Base-by-base conservation (phyloP, 2,797 vertebrate species). In the Mormyrus hasselquistii region DNA sequence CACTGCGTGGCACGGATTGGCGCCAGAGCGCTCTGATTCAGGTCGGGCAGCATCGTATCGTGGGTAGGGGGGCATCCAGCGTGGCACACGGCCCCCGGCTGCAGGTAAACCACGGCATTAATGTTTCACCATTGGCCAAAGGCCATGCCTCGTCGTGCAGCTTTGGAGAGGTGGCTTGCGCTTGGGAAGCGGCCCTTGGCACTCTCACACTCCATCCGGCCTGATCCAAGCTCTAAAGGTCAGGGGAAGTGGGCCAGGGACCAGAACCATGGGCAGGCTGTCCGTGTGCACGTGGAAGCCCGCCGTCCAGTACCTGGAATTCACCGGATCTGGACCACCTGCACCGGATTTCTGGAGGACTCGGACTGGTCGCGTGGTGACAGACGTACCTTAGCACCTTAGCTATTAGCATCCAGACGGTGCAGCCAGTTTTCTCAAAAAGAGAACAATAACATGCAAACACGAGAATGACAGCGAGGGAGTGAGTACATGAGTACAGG, bases 1-100 rank as follows among this genome's bases (percentile, higher is more conserved):
- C 50, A 9, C 50, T 12, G 50, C 90, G 91, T 92, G 92, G 92
- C 92, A 94, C 44, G 41, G 95, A 95, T 94, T 94, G 95, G 95
- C 95, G 94, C 93, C 93, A 91, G 93, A 92, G 91, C 93, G 90
- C 6, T 57, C n/a, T 14, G 73, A 47, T 65, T 41, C 69, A 34
- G 22, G 55, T 44, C 34, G 16, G 73, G 73, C 73, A n/a, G 73
- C 38, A n/a, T 73, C 12, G 4, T 38, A 14, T 34, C 4, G 12
- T 14, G 12, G 65, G 65, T 73, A 34, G 62, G 29, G 83, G 22
- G 47, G 83, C 4, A 10, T 50, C 22, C 8, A 16, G 16, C 4
- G 29, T 57, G 85, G 14, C n/a, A 29, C 29, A 69, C 25, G 10
- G 25, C 57, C n/a, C 57, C 57, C 55, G 4, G 0, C 65, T 4